These are phyloP conservation scores for Quadroppia sp. DNA, from an alignment of 2,888 invertebrate genomes.

Conservation along the genomic window DNA sequence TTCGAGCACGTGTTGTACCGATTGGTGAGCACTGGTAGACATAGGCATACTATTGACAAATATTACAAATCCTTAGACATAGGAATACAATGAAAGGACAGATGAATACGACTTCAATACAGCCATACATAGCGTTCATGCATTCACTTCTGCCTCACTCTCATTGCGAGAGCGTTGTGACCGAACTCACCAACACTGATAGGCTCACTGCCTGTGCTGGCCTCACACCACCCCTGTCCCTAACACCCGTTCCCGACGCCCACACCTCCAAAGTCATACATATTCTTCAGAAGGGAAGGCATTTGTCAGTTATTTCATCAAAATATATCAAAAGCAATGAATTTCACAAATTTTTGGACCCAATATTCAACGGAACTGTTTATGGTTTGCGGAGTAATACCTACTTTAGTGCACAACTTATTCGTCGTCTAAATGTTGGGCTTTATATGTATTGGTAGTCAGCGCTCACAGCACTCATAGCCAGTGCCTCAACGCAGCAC, in stretches of 20 bases:
- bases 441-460: background rate
- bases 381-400: slow-evolving; percentile 18
- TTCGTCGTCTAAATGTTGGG: slow-evolving; percentile 5
- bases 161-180: background rate
- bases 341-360: background rate
- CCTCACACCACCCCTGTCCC: background rate
- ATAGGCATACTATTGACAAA: slow-evolving; percentile 19
- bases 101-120: background rate
- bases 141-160: background rate
- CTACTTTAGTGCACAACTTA: slow-evolving; percentile 3
- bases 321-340: too few species aligned
- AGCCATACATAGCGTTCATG: background rate
- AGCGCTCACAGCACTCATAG: background rate
- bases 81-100: slow-evolving; percentile 4
- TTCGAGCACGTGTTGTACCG: background rate
- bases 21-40: background rate
- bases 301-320: too few species aligned
- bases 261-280: background rate
- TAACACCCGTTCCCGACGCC: background rate
- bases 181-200: too few species aligned
- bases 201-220: background rate
- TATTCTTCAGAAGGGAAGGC: background rate
- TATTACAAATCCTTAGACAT: background rate
- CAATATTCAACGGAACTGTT: slow-evolving; percentile 3
- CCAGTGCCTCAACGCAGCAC: background rate